Evolutionary conservation across 2,888 invertebrate genomes (phyloP).

Genomic region (Xestia sexstrigata): DNA sequence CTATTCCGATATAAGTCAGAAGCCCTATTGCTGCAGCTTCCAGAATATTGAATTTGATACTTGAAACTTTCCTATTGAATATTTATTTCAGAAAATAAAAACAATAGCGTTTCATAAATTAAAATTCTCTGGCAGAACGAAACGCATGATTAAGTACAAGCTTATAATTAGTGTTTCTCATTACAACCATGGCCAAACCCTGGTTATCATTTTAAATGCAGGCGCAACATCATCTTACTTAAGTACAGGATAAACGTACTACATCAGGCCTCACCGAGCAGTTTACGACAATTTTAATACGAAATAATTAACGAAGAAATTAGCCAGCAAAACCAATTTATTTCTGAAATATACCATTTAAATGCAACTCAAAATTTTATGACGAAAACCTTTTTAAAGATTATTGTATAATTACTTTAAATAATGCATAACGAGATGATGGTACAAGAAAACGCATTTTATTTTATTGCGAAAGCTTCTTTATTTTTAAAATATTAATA

Average conservation of each 20-base stretch:
- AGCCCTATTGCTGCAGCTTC: neutral
- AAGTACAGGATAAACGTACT: conserved; percentile 30
- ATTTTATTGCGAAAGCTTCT: conserved; percentile 45
- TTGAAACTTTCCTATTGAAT: neutral
- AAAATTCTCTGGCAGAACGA: neutral
- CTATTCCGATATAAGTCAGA: neutral
- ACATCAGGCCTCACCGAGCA: conserved; percentile 31
- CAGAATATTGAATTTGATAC: neutral
- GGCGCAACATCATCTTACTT: conserved; percentile 10
- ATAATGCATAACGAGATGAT: conserved; percentile 39
- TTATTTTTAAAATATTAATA: conserved; percentile 23
- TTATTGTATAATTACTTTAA: conserved; percentile 44
- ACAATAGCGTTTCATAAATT: neutral
- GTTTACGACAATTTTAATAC: conserved; percentile 55
- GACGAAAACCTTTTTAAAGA: conserved; percentile 44
- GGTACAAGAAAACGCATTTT: conserved; percentile 47
- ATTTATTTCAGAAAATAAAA: neutral
- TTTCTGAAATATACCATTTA: conserved; percentile 38
- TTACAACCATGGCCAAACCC: neutral
- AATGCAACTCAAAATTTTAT: conserved; percentile 42
- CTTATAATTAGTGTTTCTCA: conserved; percentile 10
- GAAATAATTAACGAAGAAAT: conserved; percentile 55
- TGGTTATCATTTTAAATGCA: conserved; percentile 28
- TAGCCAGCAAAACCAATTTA: conserved; percentile 46
- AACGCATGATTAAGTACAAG: conserved; percentile 3